Base-by-base conservation (phyloP, 2,113 vertebrate species). In the Cygnus atratus region DNA sequence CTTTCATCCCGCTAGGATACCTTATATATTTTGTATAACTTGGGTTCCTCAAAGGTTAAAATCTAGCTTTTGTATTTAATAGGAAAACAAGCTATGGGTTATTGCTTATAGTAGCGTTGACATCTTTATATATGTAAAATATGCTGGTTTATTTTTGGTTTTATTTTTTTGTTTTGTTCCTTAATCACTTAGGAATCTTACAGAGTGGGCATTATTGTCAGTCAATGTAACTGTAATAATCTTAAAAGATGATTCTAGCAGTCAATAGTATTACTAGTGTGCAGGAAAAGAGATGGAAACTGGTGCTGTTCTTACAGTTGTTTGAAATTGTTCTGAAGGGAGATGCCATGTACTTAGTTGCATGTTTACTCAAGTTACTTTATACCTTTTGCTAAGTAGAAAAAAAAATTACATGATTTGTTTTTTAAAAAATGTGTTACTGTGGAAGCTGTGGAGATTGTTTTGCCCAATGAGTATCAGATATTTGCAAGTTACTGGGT, bases 261-360 rank as follows among this genome's bases (percentile, higher is more conserved):
- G 17, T 87, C 61, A 65, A 1, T 88, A 63, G 70, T 37, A 58
- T 66, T 87, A 70, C 75, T 35, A 35, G 26, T 93, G 29, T 88
- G 33, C 66, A 85, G 79, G 41, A 65, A 57, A 65, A 62, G 39
- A 94, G 39, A 31, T 73, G 11, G 33, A 77, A 10, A 46, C 71
- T 7, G 3, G 12, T 90, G 86, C 50, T 85, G 70, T 33, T 84
- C 24, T 74, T 59, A 12, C 0, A 5, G 35, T 61, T 18, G 61
- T 86, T 22, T 15, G 13, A 79, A 84, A 10, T 65, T 78, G 11
- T 50, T 89, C 9, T 24, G 31, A 73, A 52, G 76, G 58, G 84
- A 92, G 79, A 81, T 83, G 77, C 79, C 48, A 58, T 59, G 46
- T 73, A 26, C 13, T 93, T 93, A 70, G 39, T 93, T 94, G 81